phyloP scores from a whole-genome alignment of 2,888 invertebrate genomes.

The Sarcophaga caerulescens region DNA sequence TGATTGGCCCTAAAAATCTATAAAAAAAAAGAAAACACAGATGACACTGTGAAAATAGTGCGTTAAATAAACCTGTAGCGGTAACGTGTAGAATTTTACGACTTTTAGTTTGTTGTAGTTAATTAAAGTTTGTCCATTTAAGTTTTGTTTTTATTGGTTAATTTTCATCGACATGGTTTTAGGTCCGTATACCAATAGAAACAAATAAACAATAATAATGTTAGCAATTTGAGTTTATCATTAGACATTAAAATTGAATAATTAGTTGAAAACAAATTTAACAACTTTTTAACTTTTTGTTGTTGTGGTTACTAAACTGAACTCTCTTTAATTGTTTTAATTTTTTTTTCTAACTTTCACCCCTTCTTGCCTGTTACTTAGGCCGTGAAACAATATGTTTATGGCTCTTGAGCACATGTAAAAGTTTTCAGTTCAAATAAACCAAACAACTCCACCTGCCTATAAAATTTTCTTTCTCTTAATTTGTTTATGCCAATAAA shows the following conservation, averaged over 20 bases:
- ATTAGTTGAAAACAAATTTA: constrained; percentile 64
- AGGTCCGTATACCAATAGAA: background rate
- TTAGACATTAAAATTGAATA: constrained; percentile 55
- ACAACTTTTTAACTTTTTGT: constrained; percentile 29
- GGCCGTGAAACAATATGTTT: constrained; percentile 21
- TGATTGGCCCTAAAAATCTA: background rate
- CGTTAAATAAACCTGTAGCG: constrained; percentile 21
- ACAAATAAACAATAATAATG: background rate
- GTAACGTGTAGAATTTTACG: constrained; percentile 21
- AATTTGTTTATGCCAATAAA: constrained; percentile 6
- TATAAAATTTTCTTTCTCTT: constrained; percentile 27
- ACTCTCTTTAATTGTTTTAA: constrained; percentile 34
- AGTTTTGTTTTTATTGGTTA: constrained; percentile 32
- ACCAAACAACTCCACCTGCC: constrained; percentile 47
- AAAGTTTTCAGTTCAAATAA: constrained; percentile 20
- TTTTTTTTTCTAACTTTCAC: background rate
- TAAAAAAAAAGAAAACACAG: constrained; percentile 9
- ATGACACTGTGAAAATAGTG: constrained; percentile 40
- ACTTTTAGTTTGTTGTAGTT: constrained; percentile 40
- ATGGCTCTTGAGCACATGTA: constrained; percentile 20
- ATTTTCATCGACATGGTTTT: constrained; percentile 31
- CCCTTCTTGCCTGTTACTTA: background rate
- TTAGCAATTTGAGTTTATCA: constrained; percentile 21
- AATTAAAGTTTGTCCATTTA: constrained; percentile 47
- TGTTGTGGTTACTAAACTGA: background rate